Evolutionary conservation across 35 echinoderm and acorn worm species (phyloP).

Genomic region (Nesometra sesokonis): DNA sequence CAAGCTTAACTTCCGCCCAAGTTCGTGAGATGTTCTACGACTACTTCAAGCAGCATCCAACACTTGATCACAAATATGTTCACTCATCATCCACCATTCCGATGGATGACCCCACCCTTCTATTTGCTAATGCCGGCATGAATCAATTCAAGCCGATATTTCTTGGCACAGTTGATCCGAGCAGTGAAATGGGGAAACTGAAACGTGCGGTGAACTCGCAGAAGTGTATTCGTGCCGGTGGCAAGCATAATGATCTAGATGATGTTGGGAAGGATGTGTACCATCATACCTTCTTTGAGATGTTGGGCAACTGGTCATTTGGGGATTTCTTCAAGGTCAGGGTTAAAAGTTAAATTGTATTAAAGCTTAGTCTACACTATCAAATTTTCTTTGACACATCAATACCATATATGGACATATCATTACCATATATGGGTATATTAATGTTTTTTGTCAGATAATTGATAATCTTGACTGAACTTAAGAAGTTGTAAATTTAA

Average conservation of each 20-base stretch:
- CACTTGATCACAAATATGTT: slow-evolving; percentile 57
- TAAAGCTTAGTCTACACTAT: no score
- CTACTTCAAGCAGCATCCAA: slow-evolving; percentile 48
- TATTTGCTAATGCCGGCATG: slow-evolving; percentile 93
- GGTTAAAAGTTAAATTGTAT: neutral
- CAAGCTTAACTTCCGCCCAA: slow-evolving; percentile 47
- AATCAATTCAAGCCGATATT: slow-evolving; percentile 98
- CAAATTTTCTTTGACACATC: no score
- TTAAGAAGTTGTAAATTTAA: no score
- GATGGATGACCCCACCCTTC: slow-evolving; percentile 86
- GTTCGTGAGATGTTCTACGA: slow-evolving; percentile 87
- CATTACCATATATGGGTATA: no score
- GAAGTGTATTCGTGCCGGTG: slow-evolving; percentile 97
- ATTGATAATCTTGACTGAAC: no score
- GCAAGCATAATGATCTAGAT: slow-evolving; percentile 98
- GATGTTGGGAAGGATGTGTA: slow-evolving; percentile 95
- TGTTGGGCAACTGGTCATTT: slow-evolving; percentile 99
- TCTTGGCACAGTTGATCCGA: slow-evolving; percentile 87
- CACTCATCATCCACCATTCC: slow-evolving; percentile 69
- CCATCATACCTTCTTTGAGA: slow-evolving; percentile 98
- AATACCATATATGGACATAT: no score
- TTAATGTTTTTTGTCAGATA: no score
- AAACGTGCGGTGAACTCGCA: slow-evolving; percentile 77
- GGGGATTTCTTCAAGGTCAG: slow-evolving; percentile 96
- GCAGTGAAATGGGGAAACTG: slow-evolving; percentile 70